Base-by-base conservation (phyloP, 2,888 invertebrate species). In the Drosophila mulleri region DNA sequence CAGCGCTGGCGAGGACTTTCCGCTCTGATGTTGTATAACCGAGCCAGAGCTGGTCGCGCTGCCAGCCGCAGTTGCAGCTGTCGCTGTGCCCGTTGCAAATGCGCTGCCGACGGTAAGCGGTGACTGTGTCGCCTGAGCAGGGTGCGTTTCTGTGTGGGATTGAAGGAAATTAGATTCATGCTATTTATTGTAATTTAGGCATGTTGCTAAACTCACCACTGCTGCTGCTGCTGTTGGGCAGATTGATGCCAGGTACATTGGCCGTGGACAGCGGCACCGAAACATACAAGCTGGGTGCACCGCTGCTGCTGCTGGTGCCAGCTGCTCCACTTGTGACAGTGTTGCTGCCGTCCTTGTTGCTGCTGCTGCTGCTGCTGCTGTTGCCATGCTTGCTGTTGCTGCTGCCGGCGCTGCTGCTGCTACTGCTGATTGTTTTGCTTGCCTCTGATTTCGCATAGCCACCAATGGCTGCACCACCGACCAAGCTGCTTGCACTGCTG, bases 181-280 rank as follows among this genome's bases (percentile, higher is more conserved):
- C 20, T n/a, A 1, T 16, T 6, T 3, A 26, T 7, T 37, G 16
- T 3, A 23, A 2, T 41, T 32, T 11, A 11, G 16, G 3, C 1
- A 29, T n/a, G 11, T 11, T 32, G 32, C 2, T 32, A 2, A 76
- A 75, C 67, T 84, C 56, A 83, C 89, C 81, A 65, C 82, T 53
- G 64, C 57, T 71, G 72, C 77, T 20, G 44, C 14, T 26, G 60
- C 80, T 83, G 68, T 74, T 69, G 66, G 92, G 92, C 82, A 93
- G 83, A 89, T 90, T 93, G 64, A 93, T 90, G 75, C 93, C 93
- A 92, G 93, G 93, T 92, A 93, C 92, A 90, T 92, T 92, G 62
- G 93, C 93, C 57, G 92, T 92, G 68, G 94, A 94, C 73, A 95
- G 91, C 72, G 95, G 95, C 76, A 95, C 95, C 29, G 95, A 95